These are phyloP conservation scores for Ganaspis sp. DNA, from an alignment of 1,140 invertebrate genomes.

Conservation along the genomic window DNA sequence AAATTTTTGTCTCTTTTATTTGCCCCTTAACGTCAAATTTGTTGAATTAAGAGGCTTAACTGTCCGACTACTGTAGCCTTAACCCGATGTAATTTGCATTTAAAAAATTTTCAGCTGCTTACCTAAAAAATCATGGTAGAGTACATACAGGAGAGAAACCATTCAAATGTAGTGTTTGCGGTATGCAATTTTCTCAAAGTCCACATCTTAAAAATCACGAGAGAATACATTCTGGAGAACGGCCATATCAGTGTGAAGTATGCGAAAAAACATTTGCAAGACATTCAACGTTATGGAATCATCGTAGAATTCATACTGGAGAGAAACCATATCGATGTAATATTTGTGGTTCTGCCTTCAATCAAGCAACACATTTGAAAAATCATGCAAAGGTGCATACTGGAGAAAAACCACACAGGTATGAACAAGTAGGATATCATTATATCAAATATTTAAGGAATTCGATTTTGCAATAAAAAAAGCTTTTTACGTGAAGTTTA, in stretches of 20 bases:
- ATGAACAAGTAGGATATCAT: too few relatives aligned
- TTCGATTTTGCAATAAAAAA: too few relatives aligned
- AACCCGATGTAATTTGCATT: too few relatives aligned
- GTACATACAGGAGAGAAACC: slow-evolving; percentile 91
- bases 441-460: too few relatives aligned
- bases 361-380: slow-evolving; percentile 91
- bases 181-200: slow-evolving; percentile 91
- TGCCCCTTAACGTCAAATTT: too few relatives aligned
- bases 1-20: too few relatives aligned
- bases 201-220: slow-evolving; percentile 96
- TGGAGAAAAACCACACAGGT: slow-evolving; percentile 78
- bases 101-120: slow-evolving; percentile 82
- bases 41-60: too few relatives aligned
- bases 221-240: slow-evolving; percentile 91
- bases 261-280: slow-evolving; percentile 93
- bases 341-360: slow-evolving; percentile 89
- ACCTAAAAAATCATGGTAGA: slow-evolving; percentile 93
- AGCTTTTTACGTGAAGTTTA: too few relatives aligned
- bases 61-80: too few relatives aligned
- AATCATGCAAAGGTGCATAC: slow-evolving; percentile 90
- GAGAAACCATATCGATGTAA: slow-evolving; percentile 92
- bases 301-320: slow-evolving; percentile 95
- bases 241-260: slow-evolving; percentile 93
- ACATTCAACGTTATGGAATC: slow-evolving; percentile 92
- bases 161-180: slow-evolving; percentile 91